A percentile compares a stretch with the other conserved stretches of the same genome.
These are phyloP conservation scores for Pampus argenteus DNA, from an alignment of 2,797 vertebrate species.

Conservation along the genomic window DNA sequence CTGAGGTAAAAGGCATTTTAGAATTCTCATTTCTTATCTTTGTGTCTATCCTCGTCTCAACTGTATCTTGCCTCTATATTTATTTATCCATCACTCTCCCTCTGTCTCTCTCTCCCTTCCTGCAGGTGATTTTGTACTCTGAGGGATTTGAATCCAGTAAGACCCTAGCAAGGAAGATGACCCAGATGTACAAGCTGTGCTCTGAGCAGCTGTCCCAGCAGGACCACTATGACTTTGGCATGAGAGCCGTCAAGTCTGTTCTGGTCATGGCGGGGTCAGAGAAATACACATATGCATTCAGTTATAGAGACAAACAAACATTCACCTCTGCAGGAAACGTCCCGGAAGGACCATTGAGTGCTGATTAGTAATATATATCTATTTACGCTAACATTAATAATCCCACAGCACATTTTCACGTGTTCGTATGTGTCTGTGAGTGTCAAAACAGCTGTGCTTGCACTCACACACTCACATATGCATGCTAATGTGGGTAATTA, in stretches of 20 bases:
- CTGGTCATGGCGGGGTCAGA: constrained; percentile 91
- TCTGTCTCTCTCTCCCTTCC: neutral
- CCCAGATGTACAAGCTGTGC: constrained; percentile 93
- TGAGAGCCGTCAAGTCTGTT: constrained; percentile 91
- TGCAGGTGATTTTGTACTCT: constrained; percentile 89
- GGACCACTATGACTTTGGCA: constrained; percentile 92
- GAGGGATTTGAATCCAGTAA: constrained; percentile 93
- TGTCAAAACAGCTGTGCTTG: neutral
- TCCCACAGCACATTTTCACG: too few species aligned
- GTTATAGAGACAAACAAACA: constrained; percentile 7
- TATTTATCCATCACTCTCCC: neutral
- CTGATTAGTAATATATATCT: neutral
- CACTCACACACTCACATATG: neutral
- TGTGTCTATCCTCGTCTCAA: neutral
- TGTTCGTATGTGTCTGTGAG: too few species aligned
- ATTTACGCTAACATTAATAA: too few species aligned
- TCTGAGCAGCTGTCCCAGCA: constrained; percentile 93
- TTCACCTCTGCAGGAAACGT: neutral
- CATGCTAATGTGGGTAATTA: neutral
- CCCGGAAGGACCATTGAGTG: neutral
- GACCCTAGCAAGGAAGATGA: constrained; percentile 90
- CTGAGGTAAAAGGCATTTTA: constrained; percentile 81
- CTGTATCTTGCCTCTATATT: neutral
- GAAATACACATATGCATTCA: constrained; percentile 32
- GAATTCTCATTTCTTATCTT: neutral